A percentile compares a stretch with the other conserved stretches of the same genome.
Conservation (phyloP, 1,140 invertebrate genomes). For the Drosophila truncata region DNA sequence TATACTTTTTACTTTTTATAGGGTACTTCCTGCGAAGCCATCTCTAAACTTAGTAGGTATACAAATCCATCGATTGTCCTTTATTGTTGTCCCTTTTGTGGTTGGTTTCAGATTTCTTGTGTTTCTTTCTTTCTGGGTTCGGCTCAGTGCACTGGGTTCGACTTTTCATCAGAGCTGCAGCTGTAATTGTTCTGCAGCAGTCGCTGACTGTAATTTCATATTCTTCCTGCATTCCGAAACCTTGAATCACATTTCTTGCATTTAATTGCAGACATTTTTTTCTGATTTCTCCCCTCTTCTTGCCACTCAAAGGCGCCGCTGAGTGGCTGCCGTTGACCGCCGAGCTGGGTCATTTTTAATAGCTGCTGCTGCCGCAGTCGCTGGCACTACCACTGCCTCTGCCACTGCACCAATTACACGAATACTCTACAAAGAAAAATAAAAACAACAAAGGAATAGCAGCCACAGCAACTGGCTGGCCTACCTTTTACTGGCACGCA, state of each 20-base stretch:
- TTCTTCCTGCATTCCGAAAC: slow-evolving; percentile 85
- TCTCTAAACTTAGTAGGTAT: neutral
- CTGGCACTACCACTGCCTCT: slow-evolving; percentile 5
- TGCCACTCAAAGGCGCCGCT: slow-evolving; percentile 54
- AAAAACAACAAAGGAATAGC: slow-evolving; percentile 23
- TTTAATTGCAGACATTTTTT: slow-evolving; percentile 77
- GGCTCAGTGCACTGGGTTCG: slow-evolving; percentile 14
- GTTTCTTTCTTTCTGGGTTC: neutral
- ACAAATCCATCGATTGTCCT: neutral
- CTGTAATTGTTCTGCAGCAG: slow-evolving; percentile 74
- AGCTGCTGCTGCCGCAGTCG: slow-evolving; percentile 16
- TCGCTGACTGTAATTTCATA: slow-evolving; percentile 76
- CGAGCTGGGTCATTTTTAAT: slow-evolving; percentile 77
- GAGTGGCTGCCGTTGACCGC: slow-evolving; percentile 74
- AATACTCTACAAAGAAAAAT: slow-evolving; percentile 4
- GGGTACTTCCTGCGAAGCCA: too few relatives aligned
- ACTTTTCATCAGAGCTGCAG: slow-evolving; percentile 39
- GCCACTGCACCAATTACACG: slow-evolving; percentile 16
- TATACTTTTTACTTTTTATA: too few relatives aligned
- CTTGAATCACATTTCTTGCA: slow-evolving; percentile 85
- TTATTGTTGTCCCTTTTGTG: neutral
- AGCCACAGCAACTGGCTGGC: slow-evolving; percentile 35
- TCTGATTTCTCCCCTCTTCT: slow-evolving; percentile 38
- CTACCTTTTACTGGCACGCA: slow-evolving; percentile 53
- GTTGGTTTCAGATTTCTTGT: neutral